A percentile compares a stretch with the other conserved stretches of the same genome.
These are phyloP conservation scores for Microtus richardsoni DNA, from an alignment of 2,113 vertebrate species.

Conservation along the genomic window DNA sequence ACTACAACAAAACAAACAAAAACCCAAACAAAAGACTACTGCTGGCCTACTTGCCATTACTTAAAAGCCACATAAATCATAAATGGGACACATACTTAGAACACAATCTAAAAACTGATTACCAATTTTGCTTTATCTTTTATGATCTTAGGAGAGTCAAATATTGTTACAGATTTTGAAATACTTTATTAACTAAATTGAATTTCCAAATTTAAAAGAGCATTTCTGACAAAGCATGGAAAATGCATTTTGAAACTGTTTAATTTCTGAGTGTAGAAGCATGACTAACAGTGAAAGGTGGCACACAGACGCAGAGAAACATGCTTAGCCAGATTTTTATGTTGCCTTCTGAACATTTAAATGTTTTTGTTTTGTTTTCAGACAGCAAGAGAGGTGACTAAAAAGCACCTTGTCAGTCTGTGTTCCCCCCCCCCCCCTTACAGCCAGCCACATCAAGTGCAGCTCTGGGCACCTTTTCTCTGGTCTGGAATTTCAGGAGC, in stretches of 20 bases:
- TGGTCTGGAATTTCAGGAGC: conserved; percentile 88
- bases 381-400: conserved; percentile 82
- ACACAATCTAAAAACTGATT: conserved; percentile 21
- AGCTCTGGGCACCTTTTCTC: conserved; percentile 83
- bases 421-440: conserved; percentile 59
- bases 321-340: conserved; percentile 61
- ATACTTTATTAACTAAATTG: not conserved
- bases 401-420: conserved; percentile 88
- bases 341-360: conserved; percentile 68
- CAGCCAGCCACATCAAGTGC: conserved; percentile 87
- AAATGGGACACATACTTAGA: not conserved
- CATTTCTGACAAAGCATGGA: conserved; percentile 60
- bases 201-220: conserved; percentile 70
- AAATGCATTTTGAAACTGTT: conserved; percentile 57
- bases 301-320: not conserved
- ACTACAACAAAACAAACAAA: not conserved
- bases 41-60: not conserved
- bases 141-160: conserved; percentile 56
- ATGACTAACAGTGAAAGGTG: conserved; percentile 71
- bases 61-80: not conserved
- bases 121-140: conserved; percentile 31
- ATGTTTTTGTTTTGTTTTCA: conserved; percentile 63
- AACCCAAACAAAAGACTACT: not conserved
- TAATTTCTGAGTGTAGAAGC: conserved; percentile 65
- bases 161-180: conserved; percentile 59